phyloP scores from a whole-genome alignment of 2,113 vertebrate species.

The Takifugu flavidus region DNA sequence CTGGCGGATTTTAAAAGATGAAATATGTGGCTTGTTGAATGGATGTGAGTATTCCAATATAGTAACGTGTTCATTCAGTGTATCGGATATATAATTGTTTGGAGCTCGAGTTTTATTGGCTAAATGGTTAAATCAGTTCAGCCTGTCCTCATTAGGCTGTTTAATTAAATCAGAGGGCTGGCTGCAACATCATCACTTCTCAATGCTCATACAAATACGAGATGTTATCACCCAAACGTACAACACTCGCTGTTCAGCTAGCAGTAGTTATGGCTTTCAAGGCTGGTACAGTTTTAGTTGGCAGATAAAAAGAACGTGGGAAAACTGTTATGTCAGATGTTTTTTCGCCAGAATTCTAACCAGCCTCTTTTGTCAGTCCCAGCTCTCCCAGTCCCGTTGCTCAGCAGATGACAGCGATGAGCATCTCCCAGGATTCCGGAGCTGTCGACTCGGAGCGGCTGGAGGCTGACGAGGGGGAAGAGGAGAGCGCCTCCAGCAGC shows the following conservation, averaged over 20 bases:
- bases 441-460: conserved; percentile 75
- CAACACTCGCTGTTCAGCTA: background rate
- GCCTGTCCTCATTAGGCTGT: background rate
- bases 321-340: too few species aligned
- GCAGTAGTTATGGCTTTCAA: too few species aligned
- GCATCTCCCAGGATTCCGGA: conserved; percentile 83
- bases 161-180: background rate
- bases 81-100: too few species aligned
- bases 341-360: too few species aligned
- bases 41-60: too few species aligned
- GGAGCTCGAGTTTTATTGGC: background rate
- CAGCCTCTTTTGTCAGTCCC: conserved; percentile 37
- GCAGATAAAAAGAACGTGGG: too few species aligned
- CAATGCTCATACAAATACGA: too few species aligned
- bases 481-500: conserved; percentile 66
- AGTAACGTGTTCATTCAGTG: too few species aligned
- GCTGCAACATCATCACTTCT: background rate
- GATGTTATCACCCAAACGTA: too few species aligned
- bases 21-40: too few species aligned
- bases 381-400: conserved; percentile 84
- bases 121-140: conserved; percentile 11
- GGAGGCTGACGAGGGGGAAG: conserved; percentile 71
- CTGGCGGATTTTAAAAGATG: background rate
- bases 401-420: conserved; percentile 90
- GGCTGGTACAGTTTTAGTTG: too few species aligned